phyloP scores from a whole-genome alignment of 2,113 vertebrate genomes.

The Gila orcuttii region DNA sequence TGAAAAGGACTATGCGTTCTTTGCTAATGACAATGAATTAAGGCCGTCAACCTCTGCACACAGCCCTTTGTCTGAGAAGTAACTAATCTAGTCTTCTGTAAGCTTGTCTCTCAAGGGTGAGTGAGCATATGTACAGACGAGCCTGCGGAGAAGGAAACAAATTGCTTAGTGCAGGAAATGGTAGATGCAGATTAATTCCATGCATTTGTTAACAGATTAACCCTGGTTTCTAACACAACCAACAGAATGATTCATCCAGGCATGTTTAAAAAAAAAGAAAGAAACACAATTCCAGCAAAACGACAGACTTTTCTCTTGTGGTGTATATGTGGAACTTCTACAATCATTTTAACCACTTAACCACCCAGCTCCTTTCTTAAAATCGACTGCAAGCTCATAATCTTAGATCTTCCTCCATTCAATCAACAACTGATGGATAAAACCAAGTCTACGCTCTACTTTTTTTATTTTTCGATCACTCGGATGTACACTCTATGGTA shows the following conservation, averaged over 20 bases:
- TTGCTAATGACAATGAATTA: conserved; percentile 72
- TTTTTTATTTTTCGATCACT: too few species aligned
- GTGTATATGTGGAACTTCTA: too few species aligned
- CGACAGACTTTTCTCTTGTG: too few species aligned
- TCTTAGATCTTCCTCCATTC: too few species aligned
- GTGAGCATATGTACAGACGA: not conserved
- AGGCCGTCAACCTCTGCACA: conserved; percentile 61
- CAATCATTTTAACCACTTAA: too few species aligned
- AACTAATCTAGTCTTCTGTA: conserved; percentile 55
- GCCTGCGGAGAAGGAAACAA: conserved; percentile 2
- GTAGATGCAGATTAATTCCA: not conserved
- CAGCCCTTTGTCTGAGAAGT: conserved; percentile 62
- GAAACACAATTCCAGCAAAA: too few species aligned
- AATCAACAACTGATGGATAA: too few species aligned
- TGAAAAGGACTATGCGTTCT: conserved; percentile 68
- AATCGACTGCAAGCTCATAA: too few species aligned
- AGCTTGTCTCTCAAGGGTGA: not conserved
- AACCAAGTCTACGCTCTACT: too few species aligned
- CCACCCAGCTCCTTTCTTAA: too few species aligned
- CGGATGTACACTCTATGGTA: too few species aligned
- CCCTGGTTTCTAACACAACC: not conserved
- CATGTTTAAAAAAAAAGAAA: too few species aligned
- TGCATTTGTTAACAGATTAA: not conserved
- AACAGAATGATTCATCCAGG: not conserved
- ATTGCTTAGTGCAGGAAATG: conserved; percentile 1